A percentile compares a stretch with the other conserved stretches of the same genome.
Conservation (phyloP, 2,797 vertebrate species). For the Hemitrygon akajei region DNA sequence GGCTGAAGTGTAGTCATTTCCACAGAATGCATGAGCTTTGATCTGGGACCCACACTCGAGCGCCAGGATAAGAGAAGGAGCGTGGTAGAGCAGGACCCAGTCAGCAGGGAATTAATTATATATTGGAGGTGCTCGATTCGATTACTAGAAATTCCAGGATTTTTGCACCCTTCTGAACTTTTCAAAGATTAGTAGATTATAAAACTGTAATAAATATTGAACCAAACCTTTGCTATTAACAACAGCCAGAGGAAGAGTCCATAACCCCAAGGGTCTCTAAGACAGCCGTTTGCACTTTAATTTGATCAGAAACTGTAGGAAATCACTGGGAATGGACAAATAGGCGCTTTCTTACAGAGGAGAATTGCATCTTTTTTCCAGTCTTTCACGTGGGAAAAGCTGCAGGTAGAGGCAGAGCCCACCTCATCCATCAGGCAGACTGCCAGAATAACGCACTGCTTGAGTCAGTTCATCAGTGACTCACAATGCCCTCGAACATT, state of each 20-base stretch:
- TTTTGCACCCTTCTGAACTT: background rate
- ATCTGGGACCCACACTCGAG: too few species aligned
- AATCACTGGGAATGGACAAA: background rate
- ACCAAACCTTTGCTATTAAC: background rate
- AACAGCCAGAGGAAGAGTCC: background rate
- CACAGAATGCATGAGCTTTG: too few species aligned
- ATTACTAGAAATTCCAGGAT: background rate
- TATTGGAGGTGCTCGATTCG: background rate
- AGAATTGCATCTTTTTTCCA: background rate
- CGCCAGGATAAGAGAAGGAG: too few species aligned
- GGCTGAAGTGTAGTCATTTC: too few species aligned
- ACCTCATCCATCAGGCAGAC: slow-evolving; percentile 31
- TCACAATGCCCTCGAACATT: background rate
- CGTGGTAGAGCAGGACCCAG: too few species aligned
- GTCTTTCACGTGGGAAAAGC: slow-evolving; percentile 32
- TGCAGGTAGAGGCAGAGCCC: background rate
- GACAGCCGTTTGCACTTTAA: background rate
- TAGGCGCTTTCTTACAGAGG: background rate
- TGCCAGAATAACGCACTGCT: background rate
- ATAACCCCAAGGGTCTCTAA: slow-evolving; percentile 5
- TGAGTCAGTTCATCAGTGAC: slow-evolving; percentile 13
- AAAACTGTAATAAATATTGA: background rate
- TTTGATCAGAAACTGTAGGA: background rate
- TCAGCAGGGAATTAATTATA: background rate
- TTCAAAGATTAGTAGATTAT: too few species aligned